These are phyloP conservation scores for Ochropleura plecta DNA, from an alignment of 2,888 invertebrate species.

Conservation along the genomic window DNA sequence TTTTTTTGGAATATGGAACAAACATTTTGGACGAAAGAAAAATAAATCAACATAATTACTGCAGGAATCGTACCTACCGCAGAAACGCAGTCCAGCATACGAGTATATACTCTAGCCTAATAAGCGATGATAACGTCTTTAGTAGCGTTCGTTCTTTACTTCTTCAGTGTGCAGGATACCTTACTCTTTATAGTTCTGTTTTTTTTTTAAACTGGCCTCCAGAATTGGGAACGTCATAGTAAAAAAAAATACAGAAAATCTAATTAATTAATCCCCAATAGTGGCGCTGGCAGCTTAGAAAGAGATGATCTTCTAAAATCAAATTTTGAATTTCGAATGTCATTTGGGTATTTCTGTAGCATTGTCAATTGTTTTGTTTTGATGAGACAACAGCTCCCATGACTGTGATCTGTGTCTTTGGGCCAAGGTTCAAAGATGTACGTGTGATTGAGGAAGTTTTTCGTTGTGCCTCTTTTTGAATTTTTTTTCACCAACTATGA, in stretches of 20 bases:
- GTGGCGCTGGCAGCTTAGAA: background rate
- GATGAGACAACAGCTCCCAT: slow-evolving; percentile 18
- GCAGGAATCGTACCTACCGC: no score
- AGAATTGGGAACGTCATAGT: no score
- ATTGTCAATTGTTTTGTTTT: slow-evolving; percentile 16
- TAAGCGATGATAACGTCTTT: no score
- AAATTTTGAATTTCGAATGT: background rate
- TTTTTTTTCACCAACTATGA: background rate
- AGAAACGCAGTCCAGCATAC: no score
- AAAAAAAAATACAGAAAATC: background rate
- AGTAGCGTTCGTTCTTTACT: no score
- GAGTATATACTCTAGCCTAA: no score
- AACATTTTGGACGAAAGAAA: no score
- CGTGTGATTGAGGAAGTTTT: slow-evolving; percentile 27
- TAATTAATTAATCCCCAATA: background rate
- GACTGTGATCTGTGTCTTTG: slow-evolving; percentile 20
- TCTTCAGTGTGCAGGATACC: no score
- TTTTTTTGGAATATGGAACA: no score
- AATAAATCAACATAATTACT: no score
- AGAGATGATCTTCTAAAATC: background rate
- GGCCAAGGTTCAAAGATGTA: slow-evolving; percentile 39
- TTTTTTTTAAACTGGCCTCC: no score
- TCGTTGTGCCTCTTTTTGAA: background rate
- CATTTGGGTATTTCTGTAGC: background rate
- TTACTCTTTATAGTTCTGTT: no score